phyloP scores from a whole-genome alignment of 2,113 vertebrate genomes.

The Rhinolophus ferrumequinum region DNA sequence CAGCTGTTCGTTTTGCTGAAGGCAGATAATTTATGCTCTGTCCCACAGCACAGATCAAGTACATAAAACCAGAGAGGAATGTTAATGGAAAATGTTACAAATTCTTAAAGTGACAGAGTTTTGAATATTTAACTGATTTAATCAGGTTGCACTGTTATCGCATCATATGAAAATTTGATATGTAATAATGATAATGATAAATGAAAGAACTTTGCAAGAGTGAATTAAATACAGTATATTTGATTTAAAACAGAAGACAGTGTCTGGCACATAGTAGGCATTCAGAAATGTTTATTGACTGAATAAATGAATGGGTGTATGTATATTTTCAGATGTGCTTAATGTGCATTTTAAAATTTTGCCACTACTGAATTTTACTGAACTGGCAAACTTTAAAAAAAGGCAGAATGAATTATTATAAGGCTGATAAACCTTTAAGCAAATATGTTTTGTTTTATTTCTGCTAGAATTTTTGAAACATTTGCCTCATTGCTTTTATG shows the following conservation, averaged over 20 bases:
- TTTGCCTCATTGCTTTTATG: slow-evolving; percentile 50
- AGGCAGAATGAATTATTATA: slow-evolving; percentile 11
- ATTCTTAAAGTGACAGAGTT: slow-evolving; percentile 81
- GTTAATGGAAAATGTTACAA: slow-evolving; percentile 82
- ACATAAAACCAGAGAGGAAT: slow-evolving; percentile 86
- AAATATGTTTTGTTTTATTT: slow-evolving; percentile 54
- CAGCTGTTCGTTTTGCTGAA: slow-evolving; percentile 86
- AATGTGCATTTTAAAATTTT: slow-evolving; percentile 9
- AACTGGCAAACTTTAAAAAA: slow-evolving; percentile 10
- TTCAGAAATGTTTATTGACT: slow-evolving; percentile 30
- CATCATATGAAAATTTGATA: slow-evolving; percentile 29
- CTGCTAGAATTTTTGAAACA: neutral
- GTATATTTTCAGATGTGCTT: slow-evolving; percentile 51
- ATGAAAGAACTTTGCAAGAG: slow-evolving; percentile 59
- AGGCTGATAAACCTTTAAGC: neutral
- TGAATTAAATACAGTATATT: slow-evolving; percentile 37
- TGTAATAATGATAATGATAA: slow-evolving; percentile 15
- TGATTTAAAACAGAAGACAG: slow-evolving; percentile 42
- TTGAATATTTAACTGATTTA: slow-evolving; percentile 65
- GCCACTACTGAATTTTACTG: slow-evolving; percentile 22
- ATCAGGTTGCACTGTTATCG: slow-evolving; percentile 38
- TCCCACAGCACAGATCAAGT: slow-evolving; percentile 82
- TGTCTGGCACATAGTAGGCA: neutral
- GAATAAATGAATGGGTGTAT: neutral
- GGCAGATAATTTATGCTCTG: slow-evolving; percentile 86